Evolutionary conservation across 2,888 invertebrate species (phyloP).

Genomic region (Heliconius sara): DNA sequence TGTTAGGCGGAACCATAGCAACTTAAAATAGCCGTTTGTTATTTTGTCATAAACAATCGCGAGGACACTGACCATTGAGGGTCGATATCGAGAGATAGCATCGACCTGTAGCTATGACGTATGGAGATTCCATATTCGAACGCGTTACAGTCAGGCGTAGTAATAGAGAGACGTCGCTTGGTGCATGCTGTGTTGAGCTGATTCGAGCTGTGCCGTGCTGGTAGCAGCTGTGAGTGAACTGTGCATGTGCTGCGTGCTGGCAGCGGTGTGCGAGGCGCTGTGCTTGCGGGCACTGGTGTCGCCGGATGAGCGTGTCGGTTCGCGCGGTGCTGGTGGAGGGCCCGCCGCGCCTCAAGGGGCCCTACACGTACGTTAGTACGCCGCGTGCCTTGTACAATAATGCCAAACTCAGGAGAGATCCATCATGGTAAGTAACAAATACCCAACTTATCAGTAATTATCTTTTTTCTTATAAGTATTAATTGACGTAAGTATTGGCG

Average conservation of each 20-base stretch:
- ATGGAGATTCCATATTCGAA: slow-evolving; percentile 36
- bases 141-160: slow-evolving; percentile 17
- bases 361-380: slow-evolving; percentile 85
- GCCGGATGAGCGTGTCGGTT: slow-evolving; percentile 71
- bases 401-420: slow-evolving; percentile 77
- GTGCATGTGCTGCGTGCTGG: slow-evolving; percentile 68
- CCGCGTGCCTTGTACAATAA: slow-evolving; percentile 85
- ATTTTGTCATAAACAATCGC: slow-evolving; percentile 22
- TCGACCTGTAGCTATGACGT: slow-evolving; percentile 31
- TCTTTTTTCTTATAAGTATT: neutral
- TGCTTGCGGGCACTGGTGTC: slow-evolving; percentile 53
- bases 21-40: slow-evolving; percentile 48
- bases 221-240: neutral
- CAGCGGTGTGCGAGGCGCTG: slow-evolving; percentile 63
- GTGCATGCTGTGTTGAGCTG: slow-evolving; percentile 9
- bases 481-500: neutral
- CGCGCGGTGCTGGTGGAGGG: slow-evolving; percentile 74
- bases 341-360: slow-evolving; percentile 70
- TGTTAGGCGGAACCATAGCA: slow-evolving; percentile 62
- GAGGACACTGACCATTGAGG: slow-evolving; percentile 35
- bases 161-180: neutral
- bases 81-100: slow-evolving; percentile 35
- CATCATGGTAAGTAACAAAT: slow-evolving; percentile 69
- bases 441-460: neutral
- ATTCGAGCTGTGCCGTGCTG: slow-evolving; percentile 5